Conservation (phyloP, 2,797 vertebrate species). For the Phrynocephalus guinanensis region DNA sequence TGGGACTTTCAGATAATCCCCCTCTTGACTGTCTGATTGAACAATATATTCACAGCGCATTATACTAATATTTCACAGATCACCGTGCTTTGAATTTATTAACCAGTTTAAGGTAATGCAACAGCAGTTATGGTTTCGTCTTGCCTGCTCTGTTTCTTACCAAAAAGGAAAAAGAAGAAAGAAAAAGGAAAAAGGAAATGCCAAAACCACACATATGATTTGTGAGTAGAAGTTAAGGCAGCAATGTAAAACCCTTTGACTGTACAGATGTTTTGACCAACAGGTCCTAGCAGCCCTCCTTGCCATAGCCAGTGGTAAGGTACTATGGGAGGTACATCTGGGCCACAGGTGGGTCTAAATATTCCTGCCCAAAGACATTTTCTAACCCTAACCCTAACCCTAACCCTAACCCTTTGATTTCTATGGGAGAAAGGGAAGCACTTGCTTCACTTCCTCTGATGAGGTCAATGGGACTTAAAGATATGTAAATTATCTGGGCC, state of each 20-base stretch:
- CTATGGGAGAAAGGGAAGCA: background rate
- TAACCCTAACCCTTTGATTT: constrained; percentile 3
- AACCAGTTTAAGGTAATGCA: background rate
- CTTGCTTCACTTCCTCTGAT: background rate
- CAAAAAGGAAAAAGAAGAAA: background rate
- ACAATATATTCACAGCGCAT: background rate
- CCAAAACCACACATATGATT: background rate
- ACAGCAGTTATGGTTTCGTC: background rate
- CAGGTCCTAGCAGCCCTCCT: background rate
- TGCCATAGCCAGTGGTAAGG: no score
- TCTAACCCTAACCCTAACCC: no score
- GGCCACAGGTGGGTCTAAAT: no score
- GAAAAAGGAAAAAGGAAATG: no score
- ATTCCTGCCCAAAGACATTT: background rate
- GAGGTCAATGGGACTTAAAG: background rate
- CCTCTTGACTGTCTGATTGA: background rate
- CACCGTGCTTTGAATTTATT: background rate
- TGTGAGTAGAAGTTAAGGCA: background rate
- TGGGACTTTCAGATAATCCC: background rate
- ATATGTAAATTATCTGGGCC: background rate
- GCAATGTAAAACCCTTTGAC: background rate
- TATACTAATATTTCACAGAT: background rate
- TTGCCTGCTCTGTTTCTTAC: background rate
- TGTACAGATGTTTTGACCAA: background rate
- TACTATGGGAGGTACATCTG: no score